These are phyloP conservation scores for Ochlodes sylvanus DNA, from an alignment of 2,888 invertebrate species.

Conservation along the genomic window DNA sequence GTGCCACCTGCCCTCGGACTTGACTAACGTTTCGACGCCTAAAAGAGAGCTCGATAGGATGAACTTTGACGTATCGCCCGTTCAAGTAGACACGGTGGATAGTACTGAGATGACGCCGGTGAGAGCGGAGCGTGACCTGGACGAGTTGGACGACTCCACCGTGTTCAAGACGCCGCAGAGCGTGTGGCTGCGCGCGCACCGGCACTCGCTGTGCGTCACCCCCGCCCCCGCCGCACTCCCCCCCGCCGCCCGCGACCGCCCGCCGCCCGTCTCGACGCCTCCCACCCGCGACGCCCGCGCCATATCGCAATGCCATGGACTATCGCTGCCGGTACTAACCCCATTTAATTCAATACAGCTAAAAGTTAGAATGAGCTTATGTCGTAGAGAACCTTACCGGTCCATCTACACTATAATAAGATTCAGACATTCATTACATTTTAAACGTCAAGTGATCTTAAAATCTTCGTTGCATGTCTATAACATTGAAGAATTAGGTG, in stretches of 20 bases:
- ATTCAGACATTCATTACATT: constrained; percentile 36
- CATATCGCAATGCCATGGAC: constrained; percentile 83
- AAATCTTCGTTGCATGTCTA: constrained; percentile 62
- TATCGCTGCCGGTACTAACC: constrained; percentile 86
- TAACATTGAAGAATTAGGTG: constrained; percentile 45
- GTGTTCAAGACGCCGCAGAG: constrained; percentile 78
- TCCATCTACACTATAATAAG: constrained; percentile 40
- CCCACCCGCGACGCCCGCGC: constrained; percentile 77
- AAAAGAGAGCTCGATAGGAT: constrained; percentile 70
- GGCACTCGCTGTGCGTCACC: constrained; percentile 71
- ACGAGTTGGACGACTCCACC: constrained; percentile 73
- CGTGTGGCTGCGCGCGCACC: constrained; percentile 67
- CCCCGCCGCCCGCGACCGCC: constrained; percentile 56
- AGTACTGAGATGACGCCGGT: constrained; percentile 69
- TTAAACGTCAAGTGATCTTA: constrained; percentile 44
- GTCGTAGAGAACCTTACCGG: constrained; percentile 53
- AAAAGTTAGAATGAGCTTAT: constrained; percentile 70
- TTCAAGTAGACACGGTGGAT: constrained; percentile 78
- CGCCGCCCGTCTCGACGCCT: constrained; percentile 71
- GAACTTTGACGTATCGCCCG: constrained; percentile 74
- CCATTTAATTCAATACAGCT: constrained; percentile 82
- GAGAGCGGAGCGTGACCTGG: constrained; percentile 54
- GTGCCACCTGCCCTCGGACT: constrained; percentile 63
- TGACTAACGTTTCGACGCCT: constrained; percentile 71
- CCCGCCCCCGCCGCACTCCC: constrained; percentile 47